These are phyloP conservation scores for Diadophis punctatus DNA, from an alignment of 2,113 vertebrate species.

Conservation along the genomic window DNA sequence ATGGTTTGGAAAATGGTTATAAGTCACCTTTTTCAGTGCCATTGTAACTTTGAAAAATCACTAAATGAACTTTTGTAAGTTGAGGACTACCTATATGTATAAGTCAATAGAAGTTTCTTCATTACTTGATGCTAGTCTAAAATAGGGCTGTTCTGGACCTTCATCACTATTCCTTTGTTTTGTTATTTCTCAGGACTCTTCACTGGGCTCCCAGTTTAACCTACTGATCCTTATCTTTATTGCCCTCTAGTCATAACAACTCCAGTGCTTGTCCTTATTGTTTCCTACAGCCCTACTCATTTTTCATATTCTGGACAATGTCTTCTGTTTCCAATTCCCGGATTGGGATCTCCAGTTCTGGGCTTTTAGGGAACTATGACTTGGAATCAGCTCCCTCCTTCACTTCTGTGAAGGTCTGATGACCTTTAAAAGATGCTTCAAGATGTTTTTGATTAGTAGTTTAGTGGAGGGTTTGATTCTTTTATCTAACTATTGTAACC, in stretches of 20 bases:
- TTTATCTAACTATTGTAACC: background rate
- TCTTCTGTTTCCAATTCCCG: background rate
- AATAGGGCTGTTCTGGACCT: background rate
- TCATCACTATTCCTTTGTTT: background rate
- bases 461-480: background rate
- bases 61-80: no score
- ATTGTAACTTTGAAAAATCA: no score
- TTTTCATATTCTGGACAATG: background rate
- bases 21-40: no score
- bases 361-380: background rate
- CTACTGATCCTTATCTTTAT: background rate
- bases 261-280: background rate
- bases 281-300: background rate
- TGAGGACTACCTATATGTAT: no score
- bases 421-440: background rate
- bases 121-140: background rate
- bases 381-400: background rate
- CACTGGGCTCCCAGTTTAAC: background rate
- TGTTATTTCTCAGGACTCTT: background rate
- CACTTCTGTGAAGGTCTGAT: background rate
- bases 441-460: background rate
- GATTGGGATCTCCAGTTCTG: background rate
- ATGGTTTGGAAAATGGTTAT: background rate
- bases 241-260: background rate
- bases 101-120: background rate